Conservation (phyloP, 2,888 invertebrate species). For the Malthinus seriepunctatus region DNA sequence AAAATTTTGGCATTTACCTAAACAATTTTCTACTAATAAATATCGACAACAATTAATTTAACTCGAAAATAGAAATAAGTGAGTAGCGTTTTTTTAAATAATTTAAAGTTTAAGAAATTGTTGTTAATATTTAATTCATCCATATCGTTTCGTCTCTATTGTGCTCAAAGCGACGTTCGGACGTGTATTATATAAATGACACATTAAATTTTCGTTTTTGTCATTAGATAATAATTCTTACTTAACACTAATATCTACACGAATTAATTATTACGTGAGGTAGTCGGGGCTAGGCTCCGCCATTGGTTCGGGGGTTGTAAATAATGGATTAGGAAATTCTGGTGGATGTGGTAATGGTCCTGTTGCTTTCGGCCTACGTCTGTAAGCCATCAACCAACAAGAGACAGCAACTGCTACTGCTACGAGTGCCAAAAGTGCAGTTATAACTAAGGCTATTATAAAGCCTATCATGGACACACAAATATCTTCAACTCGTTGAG, state of each 20-base stretch:
- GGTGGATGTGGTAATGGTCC: constrained; percentile 94
- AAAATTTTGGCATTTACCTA: background rate
- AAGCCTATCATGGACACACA: constrained; percentile 94
- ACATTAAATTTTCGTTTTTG: background rate
- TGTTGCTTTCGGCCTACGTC: constrained; percentile 82
- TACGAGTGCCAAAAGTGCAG: constrained; percentile 87
- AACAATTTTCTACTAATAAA: constrained; percentile 3
- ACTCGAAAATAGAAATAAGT: constrained; percentile 6
- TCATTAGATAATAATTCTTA: constrained; percentile 13
- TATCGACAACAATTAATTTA: constrained; percentile 4
- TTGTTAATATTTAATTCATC: background rate
- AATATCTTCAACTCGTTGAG: constrained; percentile 75
- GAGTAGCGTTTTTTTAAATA: constrained; percentile 15
- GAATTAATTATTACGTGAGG: constrained; percentile 57
- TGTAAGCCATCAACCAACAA: constrained; percentile 94
- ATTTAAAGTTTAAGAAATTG: background rate
- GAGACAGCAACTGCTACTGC: constrained; percentile 94
- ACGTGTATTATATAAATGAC: constrained; percentile 3
- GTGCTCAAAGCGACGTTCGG: background rate
- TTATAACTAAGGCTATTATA: constrained; percentile 89
- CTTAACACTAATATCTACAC: constrained; percentile 29
- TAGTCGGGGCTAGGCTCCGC: constrained; percentile 84
- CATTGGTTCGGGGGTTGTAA: constrained; percentile 79
- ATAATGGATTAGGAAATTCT: constrained; percentile 93
- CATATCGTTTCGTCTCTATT: background rate